Conservation (phyloP, 2,797 vertebrate genomes). For the Cynopterus sphinx region DNA sequence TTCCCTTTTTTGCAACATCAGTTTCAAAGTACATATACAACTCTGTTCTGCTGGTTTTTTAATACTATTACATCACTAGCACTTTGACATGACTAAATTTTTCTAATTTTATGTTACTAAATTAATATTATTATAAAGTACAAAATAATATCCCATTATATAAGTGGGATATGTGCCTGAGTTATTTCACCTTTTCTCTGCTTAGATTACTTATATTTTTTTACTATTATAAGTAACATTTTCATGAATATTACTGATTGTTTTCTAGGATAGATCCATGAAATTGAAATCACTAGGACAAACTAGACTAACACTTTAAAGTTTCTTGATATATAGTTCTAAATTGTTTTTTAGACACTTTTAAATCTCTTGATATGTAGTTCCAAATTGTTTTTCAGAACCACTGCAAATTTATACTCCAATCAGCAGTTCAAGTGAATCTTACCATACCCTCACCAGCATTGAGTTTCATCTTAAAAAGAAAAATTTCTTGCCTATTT, state of each 20-base stretch:
- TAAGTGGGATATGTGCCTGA: not conserved
- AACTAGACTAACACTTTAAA: constrained; percentile 4
- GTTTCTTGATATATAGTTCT: not conserved
- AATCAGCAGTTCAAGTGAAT: not conserved
- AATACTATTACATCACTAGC: not conserved
- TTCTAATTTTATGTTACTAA: not conserved
- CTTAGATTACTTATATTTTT: not conserved
- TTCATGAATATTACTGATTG: constrained; percentile 24
- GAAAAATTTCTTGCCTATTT: not conserved
- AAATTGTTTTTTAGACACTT: not conserved
- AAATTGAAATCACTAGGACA: constrained; percentile 23
- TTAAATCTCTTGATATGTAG: not conserved
- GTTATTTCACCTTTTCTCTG: not conserved
- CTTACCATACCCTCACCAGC: not conserved
- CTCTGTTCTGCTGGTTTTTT: not conserved
- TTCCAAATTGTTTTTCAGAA: constrained; percentile 10
- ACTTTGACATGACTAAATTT: constrained; percentile 2
- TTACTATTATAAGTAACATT: constrained; percentile 15
- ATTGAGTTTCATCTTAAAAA: not conserved
- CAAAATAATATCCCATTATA: constrained; percentile 10
- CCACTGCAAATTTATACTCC: not conserved
- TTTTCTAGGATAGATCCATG: constrained; percentile 39
- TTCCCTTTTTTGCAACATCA: not conserved
- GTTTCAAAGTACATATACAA: not conserved
- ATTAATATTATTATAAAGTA: constrained; percentile 14